Conservation (phyloP, 2,113 vertebrate species). For the Grammomys surdaster region DNA sequence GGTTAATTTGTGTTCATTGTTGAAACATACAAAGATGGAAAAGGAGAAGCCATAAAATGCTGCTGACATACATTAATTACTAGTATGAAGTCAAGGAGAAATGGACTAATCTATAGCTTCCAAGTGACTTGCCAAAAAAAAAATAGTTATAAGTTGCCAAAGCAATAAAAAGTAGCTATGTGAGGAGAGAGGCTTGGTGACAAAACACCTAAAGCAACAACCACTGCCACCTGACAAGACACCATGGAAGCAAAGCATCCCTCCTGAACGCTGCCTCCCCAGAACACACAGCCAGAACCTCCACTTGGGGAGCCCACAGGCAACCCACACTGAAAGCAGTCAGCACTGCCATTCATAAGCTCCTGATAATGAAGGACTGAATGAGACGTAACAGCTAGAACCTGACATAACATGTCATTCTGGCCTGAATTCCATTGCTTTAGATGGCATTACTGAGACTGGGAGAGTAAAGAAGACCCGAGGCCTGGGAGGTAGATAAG, state of each 20-base stretch:
- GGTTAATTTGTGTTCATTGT: neutral
- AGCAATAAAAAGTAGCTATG: neutral
- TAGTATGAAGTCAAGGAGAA: neutral
- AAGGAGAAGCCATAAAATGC: neutral
- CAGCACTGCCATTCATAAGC: neutral
- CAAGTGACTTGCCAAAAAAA: constrained; percentile 29
- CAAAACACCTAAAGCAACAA: neutral
- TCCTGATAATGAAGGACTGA: neutral
- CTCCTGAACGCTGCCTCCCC: neutral
- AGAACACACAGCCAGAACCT: neutral
- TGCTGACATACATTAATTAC: neutral
- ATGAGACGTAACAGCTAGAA: neutral
- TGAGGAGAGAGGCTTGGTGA: neutral
- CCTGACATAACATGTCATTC: neutral
- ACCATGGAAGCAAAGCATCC: accelerated
- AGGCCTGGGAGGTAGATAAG: neutral
- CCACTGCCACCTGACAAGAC: neutral
- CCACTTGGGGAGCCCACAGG: neutral
- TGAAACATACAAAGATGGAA: neutral
- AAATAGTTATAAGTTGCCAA: constrained; percentile 28
- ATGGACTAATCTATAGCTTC: neutral
- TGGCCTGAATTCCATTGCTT: constrained; percentile 20
- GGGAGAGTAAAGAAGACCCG: neutral
- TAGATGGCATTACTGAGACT: neutral
- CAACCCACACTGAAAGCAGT: neutral